phyloP scores from a whole-genome alignment of 2,113 vertebrate species.

The Ophiodon elongatus region DNA sequence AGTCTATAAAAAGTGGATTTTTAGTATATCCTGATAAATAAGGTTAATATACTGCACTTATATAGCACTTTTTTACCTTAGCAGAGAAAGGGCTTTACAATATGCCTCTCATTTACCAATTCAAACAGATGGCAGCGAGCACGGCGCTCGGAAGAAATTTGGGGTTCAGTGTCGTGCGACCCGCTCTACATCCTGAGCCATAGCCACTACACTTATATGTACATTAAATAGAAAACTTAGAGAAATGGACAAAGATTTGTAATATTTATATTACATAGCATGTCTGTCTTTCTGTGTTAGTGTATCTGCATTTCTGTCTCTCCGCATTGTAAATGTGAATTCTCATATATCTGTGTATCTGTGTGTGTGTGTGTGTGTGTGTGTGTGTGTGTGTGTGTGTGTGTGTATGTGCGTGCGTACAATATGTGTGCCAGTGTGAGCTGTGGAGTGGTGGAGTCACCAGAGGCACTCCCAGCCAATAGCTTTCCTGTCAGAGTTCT shows the following conservation, averaged over 20 bases:
- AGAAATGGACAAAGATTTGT: background rate
- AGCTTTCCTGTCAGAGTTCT: constrained; percentile 60
- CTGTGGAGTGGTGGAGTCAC: constrained; percentile 27
- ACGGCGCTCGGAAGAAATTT: background rate
- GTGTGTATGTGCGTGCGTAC: background rate
- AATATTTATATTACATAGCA: background rate
- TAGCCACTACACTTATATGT: background rate
- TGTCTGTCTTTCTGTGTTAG: background rate
- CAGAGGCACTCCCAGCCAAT: constrained; percentile 53
- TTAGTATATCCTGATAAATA: background rate
- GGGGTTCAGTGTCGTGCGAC: background rate
- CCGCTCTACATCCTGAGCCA: background rate
- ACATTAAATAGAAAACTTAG: background rate
- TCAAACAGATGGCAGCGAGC: background rate
- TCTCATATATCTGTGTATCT: background rate
- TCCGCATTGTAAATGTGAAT: background rate
- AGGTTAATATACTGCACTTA: background rate
- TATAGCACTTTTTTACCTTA: background rate
- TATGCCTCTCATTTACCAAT: background rate
- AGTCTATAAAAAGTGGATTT: background rate
- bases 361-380: no score
- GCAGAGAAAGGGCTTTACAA: background rate
- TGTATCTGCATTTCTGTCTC: background rate
- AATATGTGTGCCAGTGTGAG: constrained; percentile 21
- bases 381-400: background rate